Evolutionary conservation across 2,797 vertebrate species (phyloP), one percentile per base, ranked within the genome.

Genomic region (Allobates femoralis): DNA sequence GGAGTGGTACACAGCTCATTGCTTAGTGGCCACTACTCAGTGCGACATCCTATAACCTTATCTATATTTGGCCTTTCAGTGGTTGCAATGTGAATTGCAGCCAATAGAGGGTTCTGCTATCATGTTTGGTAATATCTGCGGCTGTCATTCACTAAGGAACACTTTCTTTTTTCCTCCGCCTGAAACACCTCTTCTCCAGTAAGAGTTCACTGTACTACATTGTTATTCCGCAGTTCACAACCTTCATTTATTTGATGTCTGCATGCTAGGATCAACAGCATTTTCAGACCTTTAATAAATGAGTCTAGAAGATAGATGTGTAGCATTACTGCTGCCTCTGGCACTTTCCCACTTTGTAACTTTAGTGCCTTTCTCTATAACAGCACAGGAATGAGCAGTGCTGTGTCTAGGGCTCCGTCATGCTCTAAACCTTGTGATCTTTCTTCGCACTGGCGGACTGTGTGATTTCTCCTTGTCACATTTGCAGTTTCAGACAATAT

Each of bases 401-500:
- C 85, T 75, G 78, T n/a, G 21, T 86, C 62, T 86, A 18, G 50
- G 79, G 80, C 60, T 69, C 51, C 56, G 71, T 77, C 85, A 86
- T 66, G 80, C 85, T 58, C 60, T 69, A 78, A 86, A 69, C 73
- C 51, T 75, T 51, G 32, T 81, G 71, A 86, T 86, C 85, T 81
- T 64, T 86, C 79, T 82, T 30, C n/a, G 71, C 73, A 67, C 60
- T 50, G 60, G 34, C 51, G 85, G 80, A 53, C 51, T 86, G 79
- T 86, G 80, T 76, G 56, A 86, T 83, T 83, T 86, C 80, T 86
- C 79, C 80, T 82, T 86, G 80, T 83, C 85, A 86, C 79, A 83
- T 86, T 82, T 86, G 79, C 85, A 69, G 73, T 86, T 83, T 86
- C 85, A 83, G 85, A 81, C 85, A 86, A 86, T 83, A 86, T 86